Percentiles rank a stretch among this genome's conserved stretches.
Conservation (phyloP, 2,797 vertebrate species). For the Gymnodraco acuticeps region DNA sequence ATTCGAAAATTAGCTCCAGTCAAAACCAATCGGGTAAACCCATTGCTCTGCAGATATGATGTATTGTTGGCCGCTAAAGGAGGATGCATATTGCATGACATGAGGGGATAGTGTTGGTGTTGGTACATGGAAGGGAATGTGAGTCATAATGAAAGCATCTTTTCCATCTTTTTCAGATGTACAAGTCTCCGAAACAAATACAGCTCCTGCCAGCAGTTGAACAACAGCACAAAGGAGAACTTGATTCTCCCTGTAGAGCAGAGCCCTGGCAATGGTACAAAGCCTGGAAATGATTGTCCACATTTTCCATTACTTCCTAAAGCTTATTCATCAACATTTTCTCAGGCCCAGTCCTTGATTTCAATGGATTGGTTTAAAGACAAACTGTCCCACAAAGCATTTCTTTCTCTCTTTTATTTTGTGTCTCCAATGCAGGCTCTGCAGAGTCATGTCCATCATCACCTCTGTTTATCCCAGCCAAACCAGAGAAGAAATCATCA, state of each 20-base stretch:
- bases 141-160: slow-evolving; percentile 55
- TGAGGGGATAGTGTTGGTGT: slow-evolving; percentile 34
- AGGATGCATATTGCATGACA: slow-evolving; percentile 43
- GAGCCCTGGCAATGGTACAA: slow-evolving; percentile 74
- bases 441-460: slow-evolving; percentile 78
- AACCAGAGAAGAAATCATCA: slow-evolving; percentile 66
- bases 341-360: slow-evolving; percentile 56
- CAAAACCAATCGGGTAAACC: slow-evolving; percentile 25
- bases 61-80: slow-evolving; percentile 16
- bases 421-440: slow-evolving; percentile 59
- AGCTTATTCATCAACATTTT: slow-evolving; percentile 75
- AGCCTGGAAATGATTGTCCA: slow-evolving; percentile 65
- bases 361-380: slow-evolving; percentile 45
- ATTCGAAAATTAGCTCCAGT: slow-evolving; percentile 33
- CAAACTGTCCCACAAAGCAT: slow-evolving; percentile 42
- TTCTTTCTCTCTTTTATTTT: slow-evolving; percentile 26
- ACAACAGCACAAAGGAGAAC: slow-evolving; percentile 74
- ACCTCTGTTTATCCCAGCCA: slow-evolving; percentile 81
- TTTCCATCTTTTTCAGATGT: slow-evolving; percentile 80
- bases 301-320: slow-evolving; percentile 70
- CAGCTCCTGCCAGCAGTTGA: slow-evolving; percentile 79
- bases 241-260: slow-evolving; percentile 65
- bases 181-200: slow-evolving; percentile 79
- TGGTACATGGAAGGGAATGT: slow-evolving; percentile 35
- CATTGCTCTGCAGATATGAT: slow-evolving; percentile 23